Conservation (phyloP, 2,797 vertebrate species). For the Malacoraja senta region DNA sequence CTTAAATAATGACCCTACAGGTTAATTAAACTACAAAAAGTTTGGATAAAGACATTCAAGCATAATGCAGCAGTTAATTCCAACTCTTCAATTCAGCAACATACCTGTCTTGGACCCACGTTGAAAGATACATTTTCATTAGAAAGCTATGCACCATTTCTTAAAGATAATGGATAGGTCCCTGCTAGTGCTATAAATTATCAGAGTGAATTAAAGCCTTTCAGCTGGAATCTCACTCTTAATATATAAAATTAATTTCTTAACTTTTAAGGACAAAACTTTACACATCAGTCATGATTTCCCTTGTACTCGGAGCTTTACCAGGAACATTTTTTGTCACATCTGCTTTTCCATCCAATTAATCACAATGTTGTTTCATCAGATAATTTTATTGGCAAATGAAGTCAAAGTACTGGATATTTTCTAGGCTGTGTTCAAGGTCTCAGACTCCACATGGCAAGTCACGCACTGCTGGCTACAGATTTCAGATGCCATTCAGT, state of each 20-base stretch:
- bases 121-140: not conserved
- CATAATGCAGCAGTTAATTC: not conserved
- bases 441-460: conserved; percentile 20
- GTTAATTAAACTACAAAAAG: not conserved
- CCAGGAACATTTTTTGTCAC: not conserved
- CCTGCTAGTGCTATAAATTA: not conserved
- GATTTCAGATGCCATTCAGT: conserved; percentile 22
- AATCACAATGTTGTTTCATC: not conserved
- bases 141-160: not conserved
- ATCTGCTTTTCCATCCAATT: conserved; percentile 15
- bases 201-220: not conserved
- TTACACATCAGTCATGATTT: not conserved
- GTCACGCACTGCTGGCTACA: conserved; percentile 5
- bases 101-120: not conserved
- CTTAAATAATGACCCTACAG: not conserved
- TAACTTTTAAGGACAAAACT: not conserved
- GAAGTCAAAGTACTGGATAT: conserved; percentile 9
- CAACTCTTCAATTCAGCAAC: not conserved
- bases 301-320: not conserved
- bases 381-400: conserved; percentile 7
- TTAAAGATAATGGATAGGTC: not conserved
- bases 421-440: conserved; percentile 1
- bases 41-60: not conserved
- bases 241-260: not conserved
- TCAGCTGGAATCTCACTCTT: not conserved